phyloP scores from a whole-genome alignment of 1,140 invertebrate species.

The Lutraria rhynchaena region DNA sequence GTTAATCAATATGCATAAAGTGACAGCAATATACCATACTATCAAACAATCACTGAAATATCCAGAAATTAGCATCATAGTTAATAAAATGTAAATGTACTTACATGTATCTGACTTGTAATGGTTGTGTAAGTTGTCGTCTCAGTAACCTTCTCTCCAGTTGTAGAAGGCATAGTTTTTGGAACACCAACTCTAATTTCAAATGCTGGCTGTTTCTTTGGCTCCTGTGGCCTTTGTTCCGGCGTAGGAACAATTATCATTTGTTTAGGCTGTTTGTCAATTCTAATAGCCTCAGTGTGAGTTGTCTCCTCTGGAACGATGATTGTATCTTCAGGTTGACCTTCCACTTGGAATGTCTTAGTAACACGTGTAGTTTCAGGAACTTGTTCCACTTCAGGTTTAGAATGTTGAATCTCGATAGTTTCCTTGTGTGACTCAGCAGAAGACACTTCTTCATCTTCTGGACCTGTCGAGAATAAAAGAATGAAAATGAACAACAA shows the following conservation, averaged over 20 bases:
- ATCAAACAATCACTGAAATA: too few relatives aligned
- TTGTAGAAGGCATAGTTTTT: constrained; percentile 58
- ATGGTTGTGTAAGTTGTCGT: constrained; percentile 73
- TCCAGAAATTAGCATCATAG: too few relatives aligned
- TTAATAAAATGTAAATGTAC: neutral
- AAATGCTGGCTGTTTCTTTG: constrained; percentile 29
- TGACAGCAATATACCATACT: too few relatives aligned
- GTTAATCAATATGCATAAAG: too few relatives aligned
- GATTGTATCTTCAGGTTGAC: constrained; percentile 52
- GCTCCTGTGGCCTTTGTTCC: constrained; percentile 22
- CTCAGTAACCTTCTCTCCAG: constrained; percentile 69
- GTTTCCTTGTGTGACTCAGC: constrained; percentile 76
- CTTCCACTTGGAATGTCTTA: constrained; percentile 54
- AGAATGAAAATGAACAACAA: too few relatives aligned
- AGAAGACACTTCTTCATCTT: constrained; percentile 70
- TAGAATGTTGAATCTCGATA: constrained; percentile 74
- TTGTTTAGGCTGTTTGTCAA: constrained; percentile 52
- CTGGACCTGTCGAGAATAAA: too few relatives aligned
- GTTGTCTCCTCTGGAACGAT: constrained; percentile 63
- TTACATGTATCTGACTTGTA: constrained; percentile 62
- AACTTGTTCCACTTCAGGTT: constrained; percentile 17
- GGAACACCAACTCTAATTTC: constrained; percentile 73
- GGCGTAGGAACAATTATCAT: constrained; percentile 34
- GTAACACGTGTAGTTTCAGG: constrained; percentile 52
- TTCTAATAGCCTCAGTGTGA: constrained; percentile 66